Base-by-base conservation (phyloP, 2,797 vertebrate genomes). In the Euphonia xanthogaster region DNA sequence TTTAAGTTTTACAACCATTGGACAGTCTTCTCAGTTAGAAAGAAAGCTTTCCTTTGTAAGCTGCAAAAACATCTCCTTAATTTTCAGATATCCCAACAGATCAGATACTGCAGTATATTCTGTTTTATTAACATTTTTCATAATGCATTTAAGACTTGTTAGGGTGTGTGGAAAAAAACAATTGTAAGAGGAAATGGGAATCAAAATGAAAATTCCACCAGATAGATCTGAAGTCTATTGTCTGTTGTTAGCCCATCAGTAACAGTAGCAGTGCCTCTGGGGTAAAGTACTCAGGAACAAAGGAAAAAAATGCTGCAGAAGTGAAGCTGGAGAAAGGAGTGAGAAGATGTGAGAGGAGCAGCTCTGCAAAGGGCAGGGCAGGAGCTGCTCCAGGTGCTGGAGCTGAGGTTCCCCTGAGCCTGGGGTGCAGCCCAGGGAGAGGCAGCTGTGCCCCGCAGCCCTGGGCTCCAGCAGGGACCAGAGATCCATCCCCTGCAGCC, bases 221-320 rank as follows among this genome's bases (percentile, higher is more conserved):
- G 24, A 6, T 16, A 4, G 2, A 30, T 39, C 10, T 33, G 10
- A 33, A 33, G 8, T 20, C 28, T 39, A 3, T n/a, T 25, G 18
- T 19, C 18, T 62, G 14, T 17, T 71, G n/a, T 19, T 20, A 55
- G 11, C 16, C 33, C 1, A 7, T 20, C 48, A 62, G 23, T 21
- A 28, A 39, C 15, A 14, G 24, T 0, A 15, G 23, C 40, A 24
- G 40, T 13, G 30, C 40, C 16, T 47, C 40, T 20, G 10, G 23
- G 19, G 3, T 45, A 19, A 27, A n/a, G 14, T 18, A 17, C 4
- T 47, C 10, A 8, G 20, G n/a, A 53, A 37, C 0, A 3, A 45
- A 20, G 6, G 8, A 5, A 18, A 28, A 71, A 61, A 72, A 0
- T 3, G 6, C 12, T n/a, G 33, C 30, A 54, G 58, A 54, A 54